Conservation (phyloP, 2,113 vertebrate genomes). For the Pituophis catenifer region DNA sequence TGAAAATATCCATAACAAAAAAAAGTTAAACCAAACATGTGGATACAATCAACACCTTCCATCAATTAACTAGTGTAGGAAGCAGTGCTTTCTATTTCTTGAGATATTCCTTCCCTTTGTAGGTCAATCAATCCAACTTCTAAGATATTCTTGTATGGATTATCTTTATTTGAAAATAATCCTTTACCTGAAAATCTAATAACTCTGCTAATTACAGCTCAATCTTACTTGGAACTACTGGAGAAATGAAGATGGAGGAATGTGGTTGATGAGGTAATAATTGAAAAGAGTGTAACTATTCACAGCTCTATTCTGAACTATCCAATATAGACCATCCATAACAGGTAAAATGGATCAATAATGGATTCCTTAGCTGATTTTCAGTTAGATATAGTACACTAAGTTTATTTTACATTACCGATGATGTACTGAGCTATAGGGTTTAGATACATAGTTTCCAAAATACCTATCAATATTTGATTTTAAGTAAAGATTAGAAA, state of each 20-base stretch:
- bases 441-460: background rate
- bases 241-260: background rate
- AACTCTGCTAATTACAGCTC: background rate
- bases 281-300: background rate
- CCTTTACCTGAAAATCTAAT: background rate
- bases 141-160: background rate
- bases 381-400: background rate
- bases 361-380: background rate
- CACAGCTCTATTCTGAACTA: no score
- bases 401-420: background rate
- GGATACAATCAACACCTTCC: background rate
- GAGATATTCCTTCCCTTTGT: background rate
- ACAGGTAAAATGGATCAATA: background rate
- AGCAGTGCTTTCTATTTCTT: background rate
- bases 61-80: background rate
- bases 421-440: background rate
- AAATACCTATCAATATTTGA: background rate
- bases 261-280: background rate
- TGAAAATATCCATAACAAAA: background rate
- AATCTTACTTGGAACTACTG: background rate
- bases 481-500: background rate
- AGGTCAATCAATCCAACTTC: background rate
- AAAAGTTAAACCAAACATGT: background rate
- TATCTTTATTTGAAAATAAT: background rate
- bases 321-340: no score